These are phyloP conservation scores for Lingula anatina DNA, from an alignment of 2,888 invertebrate species.

Conservation along the genomic window DNA sequence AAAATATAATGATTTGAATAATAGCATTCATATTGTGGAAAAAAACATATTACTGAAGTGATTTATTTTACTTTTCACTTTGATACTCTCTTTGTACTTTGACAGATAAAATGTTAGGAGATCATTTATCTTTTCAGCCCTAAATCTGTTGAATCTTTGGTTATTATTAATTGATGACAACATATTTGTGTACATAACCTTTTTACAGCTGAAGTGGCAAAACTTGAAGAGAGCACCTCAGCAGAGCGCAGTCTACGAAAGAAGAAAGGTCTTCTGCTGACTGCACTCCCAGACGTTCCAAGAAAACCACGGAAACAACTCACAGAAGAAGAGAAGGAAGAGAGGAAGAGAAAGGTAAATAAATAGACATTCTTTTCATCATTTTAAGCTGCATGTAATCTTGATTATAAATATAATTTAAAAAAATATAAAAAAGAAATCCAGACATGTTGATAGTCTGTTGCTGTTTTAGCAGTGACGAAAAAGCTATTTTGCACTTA, in stretches of 20 bases:
- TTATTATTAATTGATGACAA: too few relatives aligned
- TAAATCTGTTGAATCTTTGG: too few relatives aligned
- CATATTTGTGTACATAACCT: too few relatives aligned
- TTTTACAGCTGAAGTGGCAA: constrained; percentile 20
- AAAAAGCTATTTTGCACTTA: neutral
- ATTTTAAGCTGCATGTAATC: neutral
- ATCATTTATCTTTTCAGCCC: too few relatives aligned
- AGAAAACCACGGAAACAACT: constrained; percentile 34
- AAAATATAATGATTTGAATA: too few relatives aligned
- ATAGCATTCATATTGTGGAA: too few relatives aligned
- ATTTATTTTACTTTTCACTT: too few relatives aligned
- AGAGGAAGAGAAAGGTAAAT: constrained; percentile 35
- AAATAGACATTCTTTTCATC: neutral
- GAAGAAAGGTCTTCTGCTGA: constrained; percentile 15
- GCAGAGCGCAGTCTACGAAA: constrained; percentile 20
- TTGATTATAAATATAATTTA: neutral
- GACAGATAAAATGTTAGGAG: too few relatives aligned
- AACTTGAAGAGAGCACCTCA: constrained; percentile 11
- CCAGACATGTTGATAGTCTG: neutral
- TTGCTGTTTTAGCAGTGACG: neutral
- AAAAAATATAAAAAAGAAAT: neutral
- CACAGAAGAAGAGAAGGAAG: constrained; percentile 42
- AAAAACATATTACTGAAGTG: too few relatives aligned
- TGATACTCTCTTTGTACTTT: too few relatives aligned
- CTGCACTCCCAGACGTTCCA: constrained; percentile 18